Conservation (phyloP, 2,888 invertebrate species). For the Gryllus longicercus region DNA sequence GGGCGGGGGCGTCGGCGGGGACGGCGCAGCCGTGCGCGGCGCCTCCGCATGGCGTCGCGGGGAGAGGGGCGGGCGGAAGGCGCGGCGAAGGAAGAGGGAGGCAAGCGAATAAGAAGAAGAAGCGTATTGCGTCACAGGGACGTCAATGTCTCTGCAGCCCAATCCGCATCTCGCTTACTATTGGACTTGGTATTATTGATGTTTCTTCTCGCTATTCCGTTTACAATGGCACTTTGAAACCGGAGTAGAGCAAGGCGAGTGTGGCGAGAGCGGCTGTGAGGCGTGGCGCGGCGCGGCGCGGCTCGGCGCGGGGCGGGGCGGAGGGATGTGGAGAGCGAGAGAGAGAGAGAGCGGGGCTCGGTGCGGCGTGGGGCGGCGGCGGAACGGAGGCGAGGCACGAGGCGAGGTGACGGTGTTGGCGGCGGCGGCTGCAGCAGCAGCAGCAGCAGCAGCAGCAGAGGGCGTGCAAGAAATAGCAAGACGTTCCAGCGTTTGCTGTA, state of each 20-base stretch:
- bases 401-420: too few species aligned
- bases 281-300: neutral
- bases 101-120: neutral
- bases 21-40: neutral
- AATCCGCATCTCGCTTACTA: slow-evolving; percentile 2
- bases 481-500: neutral
- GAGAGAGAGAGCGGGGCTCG: neutral
- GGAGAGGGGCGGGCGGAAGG: neutral
- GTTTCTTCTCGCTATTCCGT: slow-evolving; percentile 11
- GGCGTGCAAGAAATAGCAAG: neutral
- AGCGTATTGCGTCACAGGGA: slow-evolving; percentile 10
- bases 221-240: slow-evolving; percentile 3
- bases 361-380: too few species aligned
- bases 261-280: neutral
- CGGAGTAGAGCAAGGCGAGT: neutral
- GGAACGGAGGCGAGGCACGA: too few species aligned
- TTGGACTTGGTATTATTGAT: slow-evolving; percentile 17
- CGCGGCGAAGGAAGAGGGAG: neutral
- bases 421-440: too few species aligned
- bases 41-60: neutral
- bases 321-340: neutral
- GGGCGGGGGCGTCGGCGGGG: neutral
- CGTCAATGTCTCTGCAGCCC: slow-evolving; percentile 11
- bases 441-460: too few species aligned
- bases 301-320: neutral